phyloP scores from a whole-genome alignment of 2,888 invertebrate species.

The Machimus atricapillus region DNA sequence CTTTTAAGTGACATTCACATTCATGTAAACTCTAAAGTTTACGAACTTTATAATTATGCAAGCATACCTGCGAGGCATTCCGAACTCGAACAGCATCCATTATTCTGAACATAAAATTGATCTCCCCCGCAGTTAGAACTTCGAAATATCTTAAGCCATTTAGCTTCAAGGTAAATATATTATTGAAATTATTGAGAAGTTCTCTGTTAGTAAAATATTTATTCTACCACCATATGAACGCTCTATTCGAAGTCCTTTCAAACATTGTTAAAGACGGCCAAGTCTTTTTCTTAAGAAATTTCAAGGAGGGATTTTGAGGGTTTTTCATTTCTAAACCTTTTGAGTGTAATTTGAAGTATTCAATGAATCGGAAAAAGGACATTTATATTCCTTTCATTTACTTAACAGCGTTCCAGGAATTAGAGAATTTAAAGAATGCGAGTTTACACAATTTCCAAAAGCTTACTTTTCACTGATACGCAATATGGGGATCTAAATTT shows the following conservation, averaged over 20 bases:
- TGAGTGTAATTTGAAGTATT: background rate
- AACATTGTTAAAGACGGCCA: background rate
- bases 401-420: background rate
- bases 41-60: background rate
- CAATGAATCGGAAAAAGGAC: background rate
- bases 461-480: background rate
- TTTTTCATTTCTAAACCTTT: background rate
- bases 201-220: background rate
- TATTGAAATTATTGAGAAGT: background rate
- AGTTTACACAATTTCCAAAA: background rate
- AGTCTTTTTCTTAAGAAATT: background rate
- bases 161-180: background rate
- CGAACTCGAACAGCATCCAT: no score
- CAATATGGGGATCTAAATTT: background rate
- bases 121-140: background rate
- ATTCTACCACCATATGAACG: background rate
- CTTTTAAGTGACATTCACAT: background rate
- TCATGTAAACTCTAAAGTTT: background rate
- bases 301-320: background rate
- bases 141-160: background rate
- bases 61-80: background rate
- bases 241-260: background rate
- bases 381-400: background rate
- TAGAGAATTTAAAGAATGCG: background rate
- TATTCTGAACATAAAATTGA: background rate